A percentile compares a stretch with the other conserved stretches of the same genome.
Conservation (phyloP, 2,888 invertebrate species). For the Ormyrus nitidulus region DNA sequence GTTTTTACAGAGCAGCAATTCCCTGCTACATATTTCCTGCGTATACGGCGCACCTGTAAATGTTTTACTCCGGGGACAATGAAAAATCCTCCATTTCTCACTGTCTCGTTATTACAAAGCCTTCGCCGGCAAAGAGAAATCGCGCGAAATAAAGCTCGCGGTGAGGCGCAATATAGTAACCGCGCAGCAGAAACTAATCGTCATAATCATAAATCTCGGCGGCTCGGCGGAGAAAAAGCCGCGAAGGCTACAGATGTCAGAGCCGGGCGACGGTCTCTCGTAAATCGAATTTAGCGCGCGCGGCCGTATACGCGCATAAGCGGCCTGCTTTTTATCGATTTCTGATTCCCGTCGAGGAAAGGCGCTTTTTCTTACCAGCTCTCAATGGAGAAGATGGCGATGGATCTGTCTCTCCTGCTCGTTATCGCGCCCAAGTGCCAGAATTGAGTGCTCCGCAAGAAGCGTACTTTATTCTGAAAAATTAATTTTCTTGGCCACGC, state of each 20-base stretch:
- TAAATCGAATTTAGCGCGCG: slow-evolving; percentile 50
- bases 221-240: not conserved
- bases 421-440: too few relatives aligned
- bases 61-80: slow-evolving; percentile 17
- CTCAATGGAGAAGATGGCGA: too few relatives aligned
- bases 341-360: slow-evolving; percentile 24
- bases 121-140: not conserved
- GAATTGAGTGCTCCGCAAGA: not conserved
- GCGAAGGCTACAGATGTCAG: slow-evolving; percentile 13
- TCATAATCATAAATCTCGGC: slow-evolving; percentile 53
- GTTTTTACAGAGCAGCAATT: not conserved
- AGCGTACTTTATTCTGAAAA: slow-evolving; percentile 1
- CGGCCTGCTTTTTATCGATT: slow-evolving; percentile 44
- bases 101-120: slow-evolving; percentile 47
- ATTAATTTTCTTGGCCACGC: slow-evolving; percentile 38
- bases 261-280: not conserved
- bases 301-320: not conserved
- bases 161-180: slow-evolving; percentile 15
- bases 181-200: slow-evolving; percentile 48
- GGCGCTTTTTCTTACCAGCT: too few relatives aligned
- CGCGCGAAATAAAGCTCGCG: slow-evolving; percentile 25
- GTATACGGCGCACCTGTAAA: slow-evolving; percentile 13
- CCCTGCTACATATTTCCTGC: slow-evolving; percentile 8
- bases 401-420: too few relatives aligned
- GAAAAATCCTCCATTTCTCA: slow-evolving; percentile 51